Base-by-base conservation (phyloP, 2,113 vertebrate genomes). In the Dissostichus mawsoni region DNA sequence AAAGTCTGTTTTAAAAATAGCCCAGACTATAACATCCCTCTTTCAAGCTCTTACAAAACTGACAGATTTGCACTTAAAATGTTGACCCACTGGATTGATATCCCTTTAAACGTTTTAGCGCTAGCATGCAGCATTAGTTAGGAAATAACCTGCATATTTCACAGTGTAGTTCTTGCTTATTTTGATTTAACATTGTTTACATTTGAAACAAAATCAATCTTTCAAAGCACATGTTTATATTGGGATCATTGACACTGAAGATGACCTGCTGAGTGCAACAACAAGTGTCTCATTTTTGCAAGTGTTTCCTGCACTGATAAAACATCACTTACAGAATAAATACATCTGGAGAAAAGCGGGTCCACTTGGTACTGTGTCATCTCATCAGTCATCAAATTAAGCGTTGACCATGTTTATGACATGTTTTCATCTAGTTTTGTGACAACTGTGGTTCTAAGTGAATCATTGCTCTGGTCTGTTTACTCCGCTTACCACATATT, bases 401-500 rank as follows among this genome's bases (percentile, higher is more conserved):
- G 29, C 29, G 29, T 29, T 29, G 29, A 29, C 29, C 29, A 29
- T 29, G 3, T 29, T 29, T 29, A 29, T 29, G 29, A 29, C 29
- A 29, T 29, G 29, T 29, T 29, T 29, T 29, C 29, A 29, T 29
- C 29, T 29, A 29, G 29, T 29, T 29, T 80, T 72, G 69, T 48
- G 58, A 9, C 25, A 71, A n/a, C 55, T 75, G 52, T 52, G 50
- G 3, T 61, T 55, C 18, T 56, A 18, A 48, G 51, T 12, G 56
- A 51, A 36, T 78, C 53, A 63, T 16, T 55, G 52, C 18, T 5
- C 63, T 48, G 51, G 45, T 18, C 51, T 76, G 75, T 69, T 76
- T 65, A 83, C 36, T 65, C 36, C n/a, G n/a, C 23, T 65, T 62
- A 77, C 82, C 66, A 66, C 14, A 76, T 65, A 29, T 64, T 41